Evolutionary conservation across 2,888 invertebrate genomes (phyloP), one percentile per base, ranked within the genome.

Genomic region (Microdon myrmicae): DNA sequence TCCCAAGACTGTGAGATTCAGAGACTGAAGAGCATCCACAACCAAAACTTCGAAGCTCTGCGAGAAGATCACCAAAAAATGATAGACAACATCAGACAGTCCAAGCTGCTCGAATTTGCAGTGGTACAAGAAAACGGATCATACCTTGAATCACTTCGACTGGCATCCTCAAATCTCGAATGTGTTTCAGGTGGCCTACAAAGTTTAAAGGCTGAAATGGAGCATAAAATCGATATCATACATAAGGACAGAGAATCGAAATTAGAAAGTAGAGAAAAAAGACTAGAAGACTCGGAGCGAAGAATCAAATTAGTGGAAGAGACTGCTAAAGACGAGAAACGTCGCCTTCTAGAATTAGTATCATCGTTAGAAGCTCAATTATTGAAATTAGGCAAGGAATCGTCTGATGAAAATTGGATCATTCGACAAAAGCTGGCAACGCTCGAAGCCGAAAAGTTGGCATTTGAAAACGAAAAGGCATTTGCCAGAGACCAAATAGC

Each of bases 401-500:
- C 78, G 0, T 74, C 77, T 0, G 79, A 80, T 31, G 80, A 80
- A 23, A 79, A 77, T 43, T 80, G 80, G 80, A 71, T 74, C 20
- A 43, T 79, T 8, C 71, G 78, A 0, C 79, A 79, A 67, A 77
- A 76, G 47, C 68, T 78, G 69, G 68, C 76, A n/a, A 69, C 73
- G 4, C 53, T 80, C 2, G 80, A 80, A 47, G 74, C 75, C 0
- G 81, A 80, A 14, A 74, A 75, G 45, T 53, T 69, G 6, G 71
- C 77, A 0, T 78, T 80, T 17, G 77, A 77, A 25, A 73, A 74
- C 6, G 81, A 80, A 39, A 77, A 76, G 25, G 67, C 72, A n/a
- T 73, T 73, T 13, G 68, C 71, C 4, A 70, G 79, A 1, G 79
- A 79, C 38, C 79, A 80, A 61, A 64, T 78, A 45, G 55, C 70